Evolutionary conservation across 2,113 vertebrate species (phyloP).

Genomic region (Arenaria interpres): DNA sequence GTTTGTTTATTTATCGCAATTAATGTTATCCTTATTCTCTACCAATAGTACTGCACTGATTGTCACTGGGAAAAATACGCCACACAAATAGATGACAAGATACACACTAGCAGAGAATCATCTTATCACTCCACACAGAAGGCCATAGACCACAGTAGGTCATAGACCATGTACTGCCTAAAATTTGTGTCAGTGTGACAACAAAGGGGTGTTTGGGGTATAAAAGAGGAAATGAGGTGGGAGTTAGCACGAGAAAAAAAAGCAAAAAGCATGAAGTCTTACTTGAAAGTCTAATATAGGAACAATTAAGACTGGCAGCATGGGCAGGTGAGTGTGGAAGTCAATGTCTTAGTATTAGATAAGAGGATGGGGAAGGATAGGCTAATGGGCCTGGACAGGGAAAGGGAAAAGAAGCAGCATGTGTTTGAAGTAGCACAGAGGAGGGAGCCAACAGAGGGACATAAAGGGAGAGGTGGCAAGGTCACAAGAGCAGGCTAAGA

Average conservation of each 20-base stretch:
- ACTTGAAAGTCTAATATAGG: background rate
- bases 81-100: background rate
- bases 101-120: background rate
- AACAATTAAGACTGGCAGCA: background rate
- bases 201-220: background rate
- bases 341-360: background rate
- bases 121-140: background rate
- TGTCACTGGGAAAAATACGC: background rate
- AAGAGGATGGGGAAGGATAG: background rate
- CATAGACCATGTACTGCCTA: background rate
- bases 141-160: background rate
- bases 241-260: background rate
- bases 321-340: background rate
- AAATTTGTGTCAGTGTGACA: background rate
- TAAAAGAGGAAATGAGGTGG: background rate
- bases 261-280: background rate
- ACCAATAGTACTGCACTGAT: background rate
- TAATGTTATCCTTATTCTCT: background rate
- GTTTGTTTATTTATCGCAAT: background rate
- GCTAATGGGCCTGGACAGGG: background rate
- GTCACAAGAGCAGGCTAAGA: background rate
- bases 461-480: background rate
- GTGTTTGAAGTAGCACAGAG: background rate
- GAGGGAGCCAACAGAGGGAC: background rate
- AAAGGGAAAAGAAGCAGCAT: background rate